Base-by-base conservation (phyloP, 2,113 vertebrate species). In the Plotosus lineatus region DNA sequence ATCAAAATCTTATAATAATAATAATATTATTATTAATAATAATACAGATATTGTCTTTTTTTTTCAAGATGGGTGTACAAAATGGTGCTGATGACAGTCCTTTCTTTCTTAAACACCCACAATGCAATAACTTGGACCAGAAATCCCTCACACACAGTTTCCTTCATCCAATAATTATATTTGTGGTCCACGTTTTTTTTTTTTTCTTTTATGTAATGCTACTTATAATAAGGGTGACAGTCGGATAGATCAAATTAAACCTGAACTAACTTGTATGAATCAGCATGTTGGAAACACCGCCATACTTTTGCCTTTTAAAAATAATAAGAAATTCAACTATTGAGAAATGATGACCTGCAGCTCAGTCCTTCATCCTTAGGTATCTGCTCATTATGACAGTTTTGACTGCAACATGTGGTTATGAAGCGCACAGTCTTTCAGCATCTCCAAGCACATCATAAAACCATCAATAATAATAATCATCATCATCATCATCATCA, bases 401-500 rank as follows among this genome's bases (percentile, higher is more conserved):
- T 56, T 50, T 26, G n/a, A 44, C 31, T 60, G 42, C 71, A 74
- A 80, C 38, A 44, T 76, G 79, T 80, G 74, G 79, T 53, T 46
- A 0, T 23, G 58, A 55, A 79, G 66, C 46, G 31, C 50, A 28
- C 46, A 56, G 51, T 3, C 79, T 12, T 9, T 21, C 42, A 10
- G 44, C 56, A 31, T 40, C 71, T 55, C 36, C 26, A 56, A 63
- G 44, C 2, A n/a, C 6, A 11, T 26, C 56, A 4, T 15, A 60
- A 26, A 33, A 58, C 0, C 19, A 33, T 19, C 19, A 53, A 19
- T 28, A 10, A 31, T 6, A 4, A 14, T 28, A 36, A 78, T 8
- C 17, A 0, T 17, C 1, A 31, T 17, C 15, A 61, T 19, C 33
- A 36, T 3, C 33, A 55, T 17, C 7, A 55, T n/a, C 3, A n/a